Percentiles rank a stretch among this genome's conserved stretches.
These are phyloP conservation scores for Onchidella celtica DNA, from an alignment of 2,888 invertebrate genomes.

Conservation along the genomic window DNA sequence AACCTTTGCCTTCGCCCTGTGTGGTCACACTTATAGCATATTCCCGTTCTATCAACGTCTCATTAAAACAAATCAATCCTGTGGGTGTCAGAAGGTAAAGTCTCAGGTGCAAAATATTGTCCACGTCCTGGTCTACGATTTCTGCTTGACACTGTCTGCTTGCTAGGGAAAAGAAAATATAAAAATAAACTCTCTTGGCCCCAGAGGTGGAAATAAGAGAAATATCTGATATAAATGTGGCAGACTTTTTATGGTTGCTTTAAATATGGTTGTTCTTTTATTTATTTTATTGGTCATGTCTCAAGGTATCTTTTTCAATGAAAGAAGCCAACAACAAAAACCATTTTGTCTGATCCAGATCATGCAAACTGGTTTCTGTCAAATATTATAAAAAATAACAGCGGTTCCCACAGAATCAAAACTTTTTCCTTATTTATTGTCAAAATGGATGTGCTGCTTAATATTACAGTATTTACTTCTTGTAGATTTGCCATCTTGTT, in stretches of 20 bases:
- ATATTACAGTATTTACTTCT: too few species aligned
- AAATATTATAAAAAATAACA: too few species aligned
- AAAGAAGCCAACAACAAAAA: neutral
- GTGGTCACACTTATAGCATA: conserved; percentile 53
- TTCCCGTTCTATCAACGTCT: conserved; percentile 52
- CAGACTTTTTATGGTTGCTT: too few species aligned
- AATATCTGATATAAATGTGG: neutral
- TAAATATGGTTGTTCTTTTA: neutral
- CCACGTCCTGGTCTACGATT: conserved; percentile 50
- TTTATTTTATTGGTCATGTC: neutral
- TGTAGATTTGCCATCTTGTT: too few species aligned
- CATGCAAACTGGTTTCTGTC: too few species aligned
- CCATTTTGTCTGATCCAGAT: neutral
- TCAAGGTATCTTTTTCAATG: too few species aligned
- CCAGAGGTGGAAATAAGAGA: neutral
- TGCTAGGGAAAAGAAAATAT: conserved; percentile 30
- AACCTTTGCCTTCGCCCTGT: too few species aligned
- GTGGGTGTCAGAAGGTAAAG: conserved; percentile 52
- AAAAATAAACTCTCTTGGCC: neutral
- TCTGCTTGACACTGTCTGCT: conserved; percentile 42
- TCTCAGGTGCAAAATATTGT: conserved; percentile 50
- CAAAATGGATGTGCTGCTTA: too few species aligned
- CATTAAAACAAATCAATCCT: conserved; percentile 61
- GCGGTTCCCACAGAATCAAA: too few species aligned
- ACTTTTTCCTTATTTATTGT: too few species aligned